Conservation (phyloP, 1,140 invertebrate species). For the Halictus rubicundus region DNA sequence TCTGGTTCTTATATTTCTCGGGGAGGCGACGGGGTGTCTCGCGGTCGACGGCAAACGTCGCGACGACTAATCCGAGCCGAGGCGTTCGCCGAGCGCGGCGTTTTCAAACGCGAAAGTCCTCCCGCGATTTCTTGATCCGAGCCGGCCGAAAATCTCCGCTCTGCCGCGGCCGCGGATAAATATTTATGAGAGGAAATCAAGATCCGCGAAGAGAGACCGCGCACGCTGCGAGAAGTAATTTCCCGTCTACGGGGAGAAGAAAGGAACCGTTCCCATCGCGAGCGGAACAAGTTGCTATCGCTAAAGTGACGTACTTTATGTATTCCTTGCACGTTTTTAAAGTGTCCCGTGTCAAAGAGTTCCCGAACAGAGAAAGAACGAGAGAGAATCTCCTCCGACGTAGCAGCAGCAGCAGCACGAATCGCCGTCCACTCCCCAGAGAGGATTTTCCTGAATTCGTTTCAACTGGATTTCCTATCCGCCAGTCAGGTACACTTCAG, state of each 20-base stretch:
- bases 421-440: conserved; percentile 55
- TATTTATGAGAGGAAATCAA: conserved; percentile 8
- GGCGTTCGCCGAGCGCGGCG: too few relatives aligned
- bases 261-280: conserved; percentile 2
- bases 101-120: too few relatives aligned
- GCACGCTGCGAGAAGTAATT: conserved; percentile 28
- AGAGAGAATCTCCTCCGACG: conserved; percentile 11
- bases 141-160: too few relatives aligned
- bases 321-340: conserved; percentile 64
- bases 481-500: conserved; percentile 22
- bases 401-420: conserved; percentile 19
- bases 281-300: conserved; percentile 44
- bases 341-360: conserved; percentile 59
- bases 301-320: conserved; percentile 46
- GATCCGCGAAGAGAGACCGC: background rate
- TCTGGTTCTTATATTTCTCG: conserved; percentile 9
- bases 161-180: too few relatives aligned
- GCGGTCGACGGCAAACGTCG: background rate
- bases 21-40: background rate
- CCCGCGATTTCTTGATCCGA: too few relatives aligned
- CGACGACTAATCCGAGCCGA: too few relatives aligned
- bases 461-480: conserved; percentile 58
- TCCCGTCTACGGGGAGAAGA: conserved; percentile 13
- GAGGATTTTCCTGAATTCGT: conserved; percentile 65
- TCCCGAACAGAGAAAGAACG: conserved; percentile 4